Evolutionary conservation across 2,113 vertebrate species (phyloP).

Genomic region (Caloenas nicobarica): DNA sequence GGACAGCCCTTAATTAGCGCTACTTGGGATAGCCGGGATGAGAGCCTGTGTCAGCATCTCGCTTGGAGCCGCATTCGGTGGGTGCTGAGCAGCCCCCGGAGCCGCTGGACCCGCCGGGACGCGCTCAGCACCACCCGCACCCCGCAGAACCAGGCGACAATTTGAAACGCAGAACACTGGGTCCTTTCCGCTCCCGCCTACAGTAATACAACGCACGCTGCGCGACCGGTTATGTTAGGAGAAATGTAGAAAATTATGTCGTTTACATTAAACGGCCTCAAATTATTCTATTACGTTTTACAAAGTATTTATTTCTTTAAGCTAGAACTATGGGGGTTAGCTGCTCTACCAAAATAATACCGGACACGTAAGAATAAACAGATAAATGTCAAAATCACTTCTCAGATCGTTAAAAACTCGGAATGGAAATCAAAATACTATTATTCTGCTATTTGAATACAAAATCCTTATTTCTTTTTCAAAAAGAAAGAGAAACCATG

Average conservation of each 20-base stretch:
- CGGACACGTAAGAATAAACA: background rate
- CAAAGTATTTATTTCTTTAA: constrained; percentile 46
- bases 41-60: constrained; percentile 87
- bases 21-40: constrained; percentile 87
- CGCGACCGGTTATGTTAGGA: background rate
- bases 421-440: background rate
- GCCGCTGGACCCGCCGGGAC: background rate
- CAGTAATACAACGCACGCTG: constrained; percentile 31
- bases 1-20: constrained; percentile 97
- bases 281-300: constrained; percentile 41
- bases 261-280: constrained; percentile 39
- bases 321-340: background rate
- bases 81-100: background rate
- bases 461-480: background rate
- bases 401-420: background rate
- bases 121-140: constrained; percentile 22
- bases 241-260: constrained; percentile 45
- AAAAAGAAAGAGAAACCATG: background rate
- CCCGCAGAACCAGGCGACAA: constrained; percentile 77
- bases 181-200: constrained; percentile 36
- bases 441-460: background rate
- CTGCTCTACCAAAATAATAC: background rate
- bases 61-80: constrained; percentile 22
- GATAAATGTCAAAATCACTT: background rate
- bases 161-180: constrained; percentile 77